phyloP scores from a whole-genome alignment of 1,140 invertebrate genomes.

The Steinernema feltiae region DNA sequence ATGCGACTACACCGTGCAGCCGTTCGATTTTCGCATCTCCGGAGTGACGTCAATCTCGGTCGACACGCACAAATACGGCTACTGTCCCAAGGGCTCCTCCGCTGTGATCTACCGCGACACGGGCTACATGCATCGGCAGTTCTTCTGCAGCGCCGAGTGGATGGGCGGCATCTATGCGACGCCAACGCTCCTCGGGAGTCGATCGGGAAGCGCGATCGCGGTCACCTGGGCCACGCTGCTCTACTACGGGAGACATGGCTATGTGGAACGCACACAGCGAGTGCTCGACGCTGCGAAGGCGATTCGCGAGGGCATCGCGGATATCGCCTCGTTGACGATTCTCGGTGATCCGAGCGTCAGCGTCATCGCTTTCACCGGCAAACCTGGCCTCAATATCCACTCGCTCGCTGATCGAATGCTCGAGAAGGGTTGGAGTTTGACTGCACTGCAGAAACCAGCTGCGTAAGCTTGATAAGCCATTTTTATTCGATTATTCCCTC shows the following conservation, averaged over 20 bases:
- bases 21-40: slow-evolving; percentile 80
- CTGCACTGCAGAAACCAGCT: slow-evolving; percentile 82
- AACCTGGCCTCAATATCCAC: slow-evolving; percentile 78
- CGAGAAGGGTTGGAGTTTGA: slow-evolving; percentile 82
- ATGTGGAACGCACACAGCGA: slow-evolving; percentile 73
- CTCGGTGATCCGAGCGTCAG: slow-evolving; percentile 81
- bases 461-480: slow-evolving; percentile 63
- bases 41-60: slow-evolving; percentile 94
- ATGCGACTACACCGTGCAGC: slow-evolving; percentile 71
- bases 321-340: slow-evolving; percentile 74
- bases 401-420: slow-evolving; percentile 69
- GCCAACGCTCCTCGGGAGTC: slow-evolving; percentile 72
- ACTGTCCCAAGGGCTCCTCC: slow-evolving; percentile 90
- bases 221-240: slow-evolving; percentile 90
- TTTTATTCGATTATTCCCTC: slow-evolving; percentile 19
- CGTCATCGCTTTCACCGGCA: slow-evolving; percentile 79
- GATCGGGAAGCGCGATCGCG: slow-evolving; percentile 68
- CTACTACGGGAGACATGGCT: slow-evolving; percentile 77
- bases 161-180: slow-evolving; percentile 95
- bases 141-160: slow-evolving; percentile 87
- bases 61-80: slow-evolving; percentile 97
- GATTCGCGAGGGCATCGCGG: slow-evolving; percentile 70
- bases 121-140: slow-evolving; percentile 77
- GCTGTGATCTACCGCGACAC: slow-evolving; percentile 78
- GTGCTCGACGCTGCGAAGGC: slow-evolving; percentile 75